phyloP scores from a whole-genome alignment of 2,888 invertebrate species.

The Pasiphila rectangulata region DNA sequence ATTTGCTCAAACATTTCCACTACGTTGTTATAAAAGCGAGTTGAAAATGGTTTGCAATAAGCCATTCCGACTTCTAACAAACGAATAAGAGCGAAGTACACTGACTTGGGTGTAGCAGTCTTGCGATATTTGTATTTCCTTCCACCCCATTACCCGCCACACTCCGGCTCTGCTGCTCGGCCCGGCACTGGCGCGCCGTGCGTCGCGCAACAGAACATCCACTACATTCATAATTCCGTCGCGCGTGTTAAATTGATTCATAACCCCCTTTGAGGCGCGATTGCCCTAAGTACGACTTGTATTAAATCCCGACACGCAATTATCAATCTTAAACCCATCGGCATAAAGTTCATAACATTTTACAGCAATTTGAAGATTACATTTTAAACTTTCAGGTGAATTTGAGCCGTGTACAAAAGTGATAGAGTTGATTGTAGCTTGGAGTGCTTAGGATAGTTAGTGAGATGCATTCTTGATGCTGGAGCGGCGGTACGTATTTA shows the following conservation, averaged over 20 bases:
- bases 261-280: conserved; percentile 39
- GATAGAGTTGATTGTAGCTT: conserved; percentile 2
- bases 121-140: too few relatives aligned
- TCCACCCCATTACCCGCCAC: too few relatives aligned
- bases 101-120: too few relatives aligned
- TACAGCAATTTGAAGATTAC: conserved; percentile 19
- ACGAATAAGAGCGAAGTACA: too few relatives aligned
- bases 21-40: too few relatives aligned
- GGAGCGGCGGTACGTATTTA: conserved; percentile 36
- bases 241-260: conserved; percentile 54
- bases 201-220: conserved; percentile 10
- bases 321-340: conserved; percentile 15
- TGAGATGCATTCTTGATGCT: conserved; percentile 41
- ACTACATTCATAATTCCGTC: conserved; percentile 32
- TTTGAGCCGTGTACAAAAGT: background rate
- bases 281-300: conserved; percentile 34
- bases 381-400: conserved; percentile 14
- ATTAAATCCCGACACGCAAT: conserved; percentile 11
- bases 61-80: too few relatives aligned
- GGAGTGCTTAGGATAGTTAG: conserved; percentile 13
- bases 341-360: conserved; percentile 20
- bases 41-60: too few relatives aligned
- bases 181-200: background rate
- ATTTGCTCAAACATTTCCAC: too few relatives aligned
- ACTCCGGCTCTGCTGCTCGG: conserved; percentile 1